Conservation (phyloP, 2,888 invertebrate species). For the Heliconius hortense region DNA sequence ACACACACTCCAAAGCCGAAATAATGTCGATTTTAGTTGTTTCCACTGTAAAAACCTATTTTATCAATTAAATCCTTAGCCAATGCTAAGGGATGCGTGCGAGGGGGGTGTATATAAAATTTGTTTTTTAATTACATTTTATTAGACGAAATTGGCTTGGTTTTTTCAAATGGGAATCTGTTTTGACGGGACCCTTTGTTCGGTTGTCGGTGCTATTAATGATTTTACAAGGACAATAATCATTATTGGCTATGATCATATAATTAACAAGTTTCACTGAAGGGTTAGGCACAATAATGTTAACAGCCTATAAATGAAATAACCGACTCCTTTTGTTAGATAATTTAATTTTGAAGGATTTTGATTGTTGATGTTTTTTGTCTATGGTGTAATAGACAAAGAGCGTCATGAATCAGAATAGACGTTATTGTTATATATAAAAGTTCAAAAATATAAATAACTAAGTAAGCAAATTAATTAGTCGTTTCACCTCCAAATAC, state of each 20-base stretch:
- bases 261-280: conserved; percentile 72
- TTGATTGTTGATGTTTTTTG: neutral
- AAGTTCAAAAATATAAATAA: too few relatives aligned
- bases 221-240: conserved; percentile 80
- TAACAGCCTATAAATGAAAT: conserved; percentile 45
- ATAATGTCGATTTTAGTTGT: conserved; percentile 52
- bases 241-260: conserved; percentile 75
- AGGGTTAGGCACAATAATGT: conserved; percentile 52
- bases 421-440: too few relatives aligned
- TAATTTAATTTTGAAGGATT: conserved; percentile 32
- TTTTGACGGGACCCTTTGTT: conserved; percentile 68
- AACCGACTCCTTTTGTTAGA: conserved; percentile 30
- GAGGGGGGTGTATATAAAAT: conserved; percentile 73
- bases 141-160: conserved; percentile 76
- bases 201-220: conserved; percentile 72
- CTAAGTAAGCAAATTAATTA: too few relatives aligned
- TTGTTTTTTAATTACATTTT: conserved; percentile 77
- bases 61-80: conserved; percentile 73
- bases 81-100: conserved; percentile 56
- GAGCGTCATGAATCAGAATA: too few relatives aligned
- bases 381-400: neutral
- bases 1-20: conserved; percentile 59
- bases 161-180: conserved; percentile 65
- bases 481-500: too few relatives aligned
- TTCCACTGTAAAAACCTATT: conserved; percentile 57